Evolutionary conservation across 2,888 invertebrate genomes (phyloP).

Genomic region (Cerastis leucographa): DNA sequence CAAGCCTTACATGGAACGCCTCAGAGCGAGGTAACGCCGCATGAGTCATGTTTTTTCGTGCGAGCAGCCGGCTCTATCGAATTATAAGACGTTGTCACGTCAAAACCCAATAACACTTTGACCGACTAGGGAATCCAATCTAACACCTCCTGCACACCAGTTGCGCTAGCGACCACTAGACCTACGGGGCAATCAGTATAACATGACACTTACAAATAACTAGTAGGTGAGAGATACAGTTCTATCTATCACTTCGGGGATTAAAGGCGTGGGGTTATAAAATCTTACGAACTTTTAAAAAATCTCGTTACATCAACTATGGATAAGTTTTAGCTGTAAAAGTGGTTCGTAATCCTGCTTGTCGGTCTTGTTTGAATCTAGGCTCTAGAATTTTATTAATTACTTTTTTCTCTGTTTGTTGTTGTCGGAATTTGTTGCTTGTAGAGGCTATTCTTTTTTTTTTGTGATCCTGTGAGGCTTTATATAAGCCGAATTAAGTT

Average conservation of each 20-base stretch:
- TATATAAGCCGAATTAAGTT: neutral
- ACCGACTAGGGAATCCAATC: no score
- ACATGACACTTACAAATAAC: neutral
- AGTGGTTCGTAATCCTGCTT: neutral
- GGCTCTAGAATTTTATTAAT: neutral
- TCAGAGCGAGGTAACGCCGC: no score
- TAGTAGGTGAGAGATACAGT: neutral
- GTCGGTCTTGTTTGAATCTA: neutral
- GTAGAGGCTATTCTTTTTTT: neutral
- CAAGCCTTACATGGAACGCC: no score
- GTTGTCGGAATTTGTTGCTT: neutral
- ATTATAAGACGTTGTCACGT: no score
- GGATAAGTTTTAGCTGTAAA: neutral
- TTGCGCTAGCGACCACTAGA: no score
- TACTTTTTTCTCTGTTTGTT: neutral
- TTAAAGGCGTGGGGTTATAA: neutral
- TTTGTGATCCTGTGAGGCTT: neutral
- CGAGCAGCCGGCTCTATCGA: no score
- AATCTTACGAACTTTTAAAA: neutral
- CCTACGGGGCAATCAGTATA: no score
- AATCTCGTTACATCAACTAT: slow-evolving; percentile 11
- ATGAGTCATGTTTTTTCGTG: no score
- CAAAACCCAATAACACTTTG: no score
- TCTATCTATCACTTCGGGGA: no score
- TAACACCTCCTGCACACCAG: no score